Evolutionary conservation across 2,888 invertebrate genomes (phyloP).

Genomic region (Molorchus minor): DNA sequence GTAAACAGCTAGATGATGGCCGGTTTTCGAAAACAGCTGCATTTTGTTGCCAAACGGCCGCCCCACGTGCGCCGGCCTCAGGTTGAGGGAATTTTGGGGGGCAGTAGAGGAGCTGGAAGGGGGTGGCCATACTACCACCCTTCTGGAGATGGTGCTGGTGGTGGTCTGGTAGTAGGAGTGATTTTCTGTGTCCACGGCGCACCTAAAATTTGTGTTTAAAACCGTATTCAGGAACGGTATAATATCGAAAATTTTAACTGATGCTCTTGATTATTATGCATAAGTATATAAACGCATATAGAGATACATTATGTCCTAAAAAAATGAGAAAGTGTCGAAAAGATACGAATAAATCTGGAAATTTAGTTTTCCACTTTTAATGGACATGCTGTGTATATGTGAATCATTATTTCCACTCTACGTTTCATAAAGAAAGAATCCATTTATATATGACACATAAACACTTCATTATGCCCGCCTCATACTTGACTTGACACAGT

Average conservation of each 20-base stretch:
- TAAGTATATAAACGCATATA: neutral
- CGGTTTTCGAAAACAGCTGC: slow-evolving; percentile 67
- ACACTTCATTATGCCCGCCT: neutral
- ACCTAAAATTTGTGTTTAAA: slow-evolving; percentile 29
- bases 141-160: too few species aligned
- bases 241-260: slow-evolving; percentile 3
- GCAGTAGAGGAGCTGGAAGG: slow-evolving; percentile 47
- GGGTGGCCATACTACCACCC: slow-evolving; percentile 54
- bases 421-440: neutral
- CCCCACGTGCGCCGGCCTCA: slow-evolving; percentile 49
- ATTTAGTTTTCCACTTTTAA: neutral
- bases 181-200: slow-evolving; percentile 33
- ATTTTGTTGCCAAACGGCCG: slow-evolving; percentile 65
- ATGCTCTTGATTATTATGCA: slow-evolving; percentile 7
- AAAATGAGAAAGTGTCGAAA: neutral
- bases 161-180: slow-evolving; percentile 22
- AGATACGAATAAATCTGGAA: neutral
- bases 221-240: neutral
- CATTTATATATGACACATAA: neutral
- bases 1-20: slow-evolving; percentile 66
- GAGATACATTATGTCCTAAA: neutral
- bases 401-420: neutral
- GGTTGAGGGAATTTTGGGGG: slow-evolving; percentile 37
- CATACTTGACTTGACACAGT: neutral
- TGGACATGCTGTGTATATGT: neutral